Evolutionary conservation across 1,140 invertebrate genomes (phyloP), one percentile per base, ranked within the genome.

Genomic region (Diorhabda sublineata): DNA sequence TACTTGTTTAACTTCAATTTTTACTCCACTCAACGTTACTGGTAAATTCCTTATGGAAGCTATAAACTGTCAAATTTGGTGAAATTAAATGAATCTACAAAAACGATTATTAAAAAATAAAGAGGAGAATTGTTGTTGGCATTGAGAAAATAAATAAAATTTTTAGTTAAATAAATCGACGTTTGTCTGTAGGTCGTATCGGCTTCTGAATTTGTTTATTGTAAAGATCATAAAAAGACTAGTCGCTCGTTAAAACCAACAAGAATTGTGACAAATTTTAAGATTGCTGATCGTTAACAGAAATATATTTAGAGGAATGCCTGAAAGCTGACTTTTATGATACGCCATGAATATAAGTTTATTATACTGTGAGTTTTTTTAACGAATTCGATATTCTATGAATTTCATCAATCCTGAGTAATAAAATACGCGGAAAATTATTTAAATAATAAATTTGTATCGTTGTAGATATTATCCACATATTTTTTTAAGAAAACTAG

Each of bases 361-460:
- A 26, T 26, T 26, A 26, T 26, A 26, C 26, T 26, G 26, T 26
- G 61, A 71, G 73, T 74, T 74, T 74, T 74, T 74, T 58, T 69
- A 62, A 66, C 66, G 41, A 61, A 69, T 61, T 67, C 61, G 72
- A 69, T 72, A 73, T 73, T 70, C 26, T 26, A 26, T 26, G 26
- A 26, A 26, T 26, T 26, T 26, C 26, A 26, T 26, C 26, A 26
- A 26, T 26, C 26, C 26, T 26, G 26, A 26, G 1, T 26, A 26
- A 26, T 26, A 26, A 26, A 26, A 26, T 26, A 26, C 26, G 26
- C 26, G 26, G 26, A 26, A 26, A 26, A 26, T 26, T 26, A 26
- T 26, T 26, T 26, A 26, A 26, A 26, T 26, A 26, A 26, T 26
- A 26, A 26, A 26, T 26, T 26, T 26, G 26, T 26, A 26, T 26